phyloP scores from a whole-genome alignment of 2,113 vertebrate species.

The Myanophis thanlyinensis region DNA sequence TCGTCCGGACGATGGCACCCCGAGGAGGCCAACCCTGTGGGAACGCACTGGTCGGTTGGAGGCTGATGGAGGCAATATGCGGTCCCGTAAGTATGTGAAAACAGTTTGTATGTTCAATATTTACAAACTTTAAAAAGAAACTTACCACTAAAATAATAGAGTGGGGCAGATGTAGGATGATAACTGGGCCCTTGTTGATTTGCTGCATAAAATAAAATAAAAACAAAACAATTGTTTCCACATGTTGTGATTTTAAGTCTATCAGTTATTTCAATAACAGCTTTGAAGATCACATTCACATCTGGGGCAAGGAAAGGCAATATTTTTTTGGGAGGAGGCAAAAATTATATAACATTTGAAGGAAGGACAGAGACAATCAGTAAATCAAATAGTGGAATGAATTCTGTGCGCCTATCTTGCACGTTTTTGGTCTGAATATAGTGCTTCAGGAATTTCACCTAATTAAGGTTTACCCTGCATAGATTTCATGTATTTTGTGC shows the following conservation, averaged over 20 bases:
- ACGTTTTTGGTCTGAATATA: not conserved
- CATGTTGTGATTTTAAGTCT: not conserved
- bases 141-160: slow-evolving; percentile 56
- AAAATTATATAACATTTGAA: not conserved
- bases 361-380: not conserved
- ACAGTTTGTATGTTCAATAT: not conserved
- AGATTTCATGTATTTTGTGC: not conserved
- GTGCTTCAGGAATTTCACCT: not conserved
- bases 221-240: not conserved
- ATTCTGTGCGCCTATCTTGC: not conserved
- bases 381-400: not conserved
- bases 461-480: not conserved
- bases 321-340: not conserved
- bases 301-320: not conserved
- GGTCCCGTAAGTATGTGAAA: no score
- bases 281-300: not conserved
- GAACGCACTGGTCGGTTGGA: no score
- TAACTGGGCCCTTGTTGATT: rapidly evolving
- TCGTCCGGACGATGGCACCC: no score
- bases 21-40: no score
- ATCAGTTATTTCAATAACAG: not conserved
- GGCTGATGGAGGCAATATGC: no score
- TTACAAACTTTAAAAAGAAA: slow-evolving; percentile 5
- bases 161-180: rapidly evolving
- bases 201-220: slow-evolving; percentile 28